These are phyloP conservation scores for Cynodonichthys magdalenae DNA, from an alignment of 2,797 vertebrate genomes.

Conservation along the genomic window DNA sequence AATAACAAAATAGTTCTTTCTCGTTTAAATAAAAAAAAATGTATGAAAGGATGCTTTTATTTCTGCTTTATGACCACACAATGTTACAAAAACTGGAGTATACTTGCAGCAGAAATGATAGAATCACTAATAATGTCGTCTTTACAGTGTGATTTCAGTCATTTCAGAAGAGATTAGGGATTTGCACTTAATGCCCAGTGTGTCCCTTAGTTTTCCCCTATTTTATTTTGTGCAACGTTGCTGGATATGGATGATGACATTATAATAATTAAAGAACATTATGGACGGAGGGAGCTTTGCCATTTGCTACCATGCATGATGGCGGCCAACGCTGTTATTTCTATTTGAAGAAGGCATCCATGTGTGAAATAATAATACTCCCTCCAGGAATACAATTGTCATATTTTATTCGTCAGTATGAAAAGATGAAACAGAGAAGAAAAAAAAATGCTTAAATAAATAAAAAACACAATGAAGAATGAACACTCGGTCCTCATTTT, in stretches of 20 bases:
- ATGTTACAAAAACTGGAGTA: constrained; percentile 51
- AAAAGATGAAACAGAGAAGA: constrained; percentile 60
- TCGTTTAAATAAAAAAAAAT: constrained; percentile 14
- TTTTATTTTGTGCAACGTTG: constrained; percentile 78
- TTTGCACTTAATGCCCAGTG: constrained; percentile 79
- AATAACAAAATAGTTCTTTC: background rate
- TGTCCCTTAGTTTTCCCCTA: constrained; percentile 61
- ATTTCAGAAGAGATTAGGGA: constrained; percentile 78
- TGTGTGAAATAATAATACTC: constrained; percentile 84
- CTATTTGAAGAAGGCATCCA: constrained; percentile 80
- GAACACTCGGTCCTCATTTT: constrained; percentile 64
- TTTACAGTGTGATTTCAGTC: constrained; percentile 76
- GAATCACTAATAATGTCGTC: constrained; percentile 77
- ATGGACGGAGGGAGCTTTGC: constrained; percentile 72
- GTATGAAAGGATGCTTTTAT: constrained; percentile 34
- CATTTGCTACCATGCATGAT: constrained; percentile 75
- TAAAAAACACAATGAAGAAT: constrained; percentile 58
- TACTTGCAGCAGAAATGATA: constrained; percentile 65
- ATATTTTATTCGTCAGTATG: constrained; percentile 77
- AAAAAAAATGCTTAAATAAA: constrained; percentile 10
- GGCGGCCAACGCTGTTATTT: constrained; percentile 79
- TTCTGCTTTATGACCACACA: constrained; percentile 26
- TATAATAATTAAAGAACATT: constrained; percentile 85
- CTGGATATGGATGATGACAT: constrained; percentile 82
- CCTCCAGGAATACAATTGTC: constrained; percentile 79